phyloP scores from a whole-genome alignment of 1,140 invertebrate genomes.

The Lepidostoma basale region DNA sequence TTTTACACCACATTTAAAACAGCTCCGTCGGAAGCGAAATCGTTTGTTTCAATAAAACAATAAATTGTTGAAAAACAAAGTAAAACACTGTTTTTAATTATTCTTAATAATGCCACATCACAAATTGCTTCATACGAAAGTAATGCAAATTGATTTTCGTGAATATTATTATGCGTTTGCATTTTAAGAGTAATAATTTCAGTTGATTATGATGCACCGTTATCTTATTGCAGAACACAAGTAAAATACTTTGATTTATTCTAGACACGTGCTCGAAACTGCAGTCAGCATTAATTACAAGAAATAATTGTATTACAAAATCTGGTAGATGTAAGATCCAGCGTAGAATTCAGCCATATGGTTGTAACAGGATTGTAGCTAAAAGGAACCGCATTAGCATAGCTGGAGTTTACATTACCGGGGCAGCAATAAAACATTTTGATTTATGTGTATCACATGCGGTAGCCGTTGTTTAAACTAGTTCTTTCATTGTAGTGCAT shows the following conservation, averaged over 20 bases:
- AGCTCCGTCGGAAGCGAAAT: too few relatives aligned
- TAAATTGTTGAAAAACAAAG: too few relatives aligned
- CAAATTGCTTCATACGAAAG: too few relatives aligned
- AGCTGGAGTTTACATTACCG: neutral
- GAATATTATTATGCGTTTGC: too few relatives aligned
- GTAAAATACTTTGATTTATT: slow-evolving; percentile 8
- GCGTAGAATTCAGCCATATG: slow-evolving; percentile 6
- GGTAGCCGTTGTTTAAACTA: neutral
- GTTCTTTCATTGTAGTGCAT: neutral
- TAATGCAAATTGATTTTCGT: too few relatives aligned
- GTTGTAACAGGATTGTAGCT: neutral
- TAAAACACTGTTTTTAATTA: too few relatives aligned
- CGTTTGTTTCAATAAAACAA: too few relatives aligned
- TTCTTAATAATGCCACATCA: too few relatives aligned
- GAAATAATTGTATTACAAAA: neutral
- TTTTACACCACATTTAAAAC: too few relatives aligned
- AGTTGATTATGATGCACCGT: neutral
- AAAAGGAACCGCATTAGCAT: slow-evolving; percentile 18
- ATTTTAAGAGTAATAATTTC: too few relatives aligned
- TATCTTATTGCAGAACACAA: neutral
- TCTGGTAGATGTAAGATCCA: neutral
- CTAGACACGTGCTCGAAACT: neutral
- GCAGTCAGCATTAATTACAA: slow-evolving; percentile 8
- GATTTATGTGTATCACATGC: neutral
- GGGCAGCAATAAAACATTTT: slow-evolving; percentile 2